Evolutionary conservation across 2,797 vertebrate genomes (phyloP).

Genomic region (Rachycentron canadum): DNA sequence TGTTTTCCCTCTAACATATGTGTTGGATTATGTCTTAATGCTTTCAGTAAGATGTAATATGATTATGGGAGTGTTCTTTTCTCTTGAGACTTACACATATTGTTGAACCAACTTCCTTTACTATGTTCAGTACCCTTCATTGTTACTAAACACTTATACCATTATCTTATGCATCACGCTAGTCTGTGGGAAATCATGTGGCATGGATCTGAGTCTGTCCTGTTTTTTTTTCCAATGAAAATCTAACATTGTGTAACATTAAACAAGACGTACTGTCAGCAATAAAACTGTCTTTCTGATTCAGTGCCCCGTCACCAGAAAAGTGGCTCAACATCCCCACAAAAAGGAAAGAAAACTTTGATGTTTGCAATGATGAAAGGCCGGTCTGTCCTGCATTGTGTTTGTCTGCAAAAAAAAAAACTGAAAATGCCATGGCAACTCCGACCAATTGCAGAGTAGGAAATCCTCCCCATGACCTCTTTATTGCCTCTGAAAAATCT

Average conservation of each 20-base stretch:
- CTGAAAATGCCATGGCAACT: constrained; percentile 64
- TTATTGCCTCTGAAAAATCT: constrained; percentile 64
- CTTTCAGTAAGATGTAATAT: constrained; percentile 52
- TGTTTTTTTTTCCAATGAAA: constrained; percentile 12
- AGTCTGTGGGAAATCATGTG: constrained; percentile 22
- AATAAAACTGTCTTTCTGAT: constrained; percentile 6
- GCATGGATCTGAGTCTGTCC: not conserved
- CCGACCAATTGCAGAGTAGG: constrained; percentile 61
- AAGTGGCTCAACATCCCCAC: constrained; percentile 11
- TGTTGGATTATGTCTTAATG: constrained; percentile 66
- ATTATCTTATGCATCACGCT: constrained; percentile 24
- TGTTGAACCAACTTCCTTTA: constrained; percentile 20
- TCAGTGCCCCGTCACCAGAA: constrained; percentile 24
- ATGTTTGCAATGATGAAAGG: constrained; percentile 56
- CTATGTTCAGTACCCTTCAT: constrained; percentile 12
- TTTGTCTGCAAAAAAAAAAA: constrained; percentile 42
- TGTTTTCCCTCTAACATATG: constrained; percentile 58
- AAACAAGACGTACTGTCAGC: constrained; percentile 43
- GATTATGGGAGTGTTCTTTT: constrained; percentile 35
- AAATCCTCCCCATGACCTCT: constrained; percentile 75
- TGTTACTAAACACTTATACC: constrained; percentile 17
- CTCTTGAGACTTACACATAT: constrained; percentile 17
- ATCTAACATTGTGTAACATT: constrained; percentile 44
- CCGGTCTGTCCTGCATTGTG: constrained; percentile 58
- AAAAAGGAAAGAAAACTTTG: constrained; percentile 23